Evolutionary conservation across 2,888 invertebrate species (phyloP).

Genomic region (Linhomoeus sp.): DNA sequence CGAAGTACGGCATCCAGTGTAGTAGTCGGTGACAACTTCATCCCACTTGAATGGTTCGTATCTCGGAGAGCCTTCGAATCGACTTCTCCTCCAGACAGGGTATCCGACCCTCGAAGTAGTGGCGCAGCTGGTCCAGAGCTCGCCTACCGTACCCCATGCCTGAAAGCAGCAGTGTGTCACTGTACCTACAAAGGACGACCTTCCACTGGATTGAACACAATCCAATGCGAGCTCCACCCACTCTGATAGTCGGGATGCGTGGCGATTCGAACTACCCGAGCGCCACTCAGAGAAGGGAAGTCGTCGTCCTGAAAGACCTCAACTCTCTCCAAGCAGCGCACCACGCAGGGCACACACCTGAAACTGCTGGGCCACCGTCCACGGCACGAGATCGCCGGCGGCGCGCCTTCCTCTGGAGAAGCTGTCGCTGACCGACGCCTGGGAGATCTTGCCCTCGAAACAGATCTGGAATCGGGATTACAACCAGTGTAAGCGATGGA

Average conservation of each 20-base stretch:
- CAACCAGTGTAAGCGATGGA: background rate
- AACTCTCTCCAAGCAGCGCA: too few species aligned
- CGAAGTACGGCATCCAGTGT: too few species aligned
- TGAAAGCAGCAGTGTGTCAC: conserved; percentile 29
- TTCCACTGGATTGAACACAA: too few species aligned
- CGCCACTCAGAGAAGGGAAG: conserved; percentile 71
- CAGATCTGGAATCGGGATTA: conserved; percentile 35
- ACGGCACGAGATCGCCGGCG: conserved; percentile 89
- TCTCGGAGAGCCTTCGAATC: too few species aligned
- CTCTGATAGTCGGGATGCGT: conserved; percentile 87
- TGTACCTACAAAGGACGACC: too few species aligned
- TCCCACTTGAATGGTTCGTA: background rate
- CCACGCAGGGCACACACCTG: too few species aligned
- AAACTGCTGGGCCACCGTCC: conserved; percentile 81
- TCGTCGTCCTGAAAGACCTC: conserved; percentile 64
- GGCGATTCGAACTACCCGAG: conserved; percentile 80
- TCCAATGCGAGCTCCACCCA: background rate
- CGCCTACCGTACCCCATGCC: conserved; percentile 85
- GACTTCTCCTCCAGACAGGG: conserved; percentile 13
- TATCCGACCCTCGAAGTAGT: conserved; percentile 62
- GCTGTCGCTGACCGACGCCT: conserved; percentile 44
- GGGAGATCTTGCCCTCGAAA: conserved; percentile 44
- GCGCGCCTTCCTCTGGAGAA: conserved; percentile 68
- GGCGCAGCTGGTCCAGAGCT: conserved; percentile 58
- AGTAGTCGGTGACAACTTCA: too few species aligned